phyloP scores from a whole-genome alignment of 2,888 invertebrate species.

The Pollenia labialis region DNA sequence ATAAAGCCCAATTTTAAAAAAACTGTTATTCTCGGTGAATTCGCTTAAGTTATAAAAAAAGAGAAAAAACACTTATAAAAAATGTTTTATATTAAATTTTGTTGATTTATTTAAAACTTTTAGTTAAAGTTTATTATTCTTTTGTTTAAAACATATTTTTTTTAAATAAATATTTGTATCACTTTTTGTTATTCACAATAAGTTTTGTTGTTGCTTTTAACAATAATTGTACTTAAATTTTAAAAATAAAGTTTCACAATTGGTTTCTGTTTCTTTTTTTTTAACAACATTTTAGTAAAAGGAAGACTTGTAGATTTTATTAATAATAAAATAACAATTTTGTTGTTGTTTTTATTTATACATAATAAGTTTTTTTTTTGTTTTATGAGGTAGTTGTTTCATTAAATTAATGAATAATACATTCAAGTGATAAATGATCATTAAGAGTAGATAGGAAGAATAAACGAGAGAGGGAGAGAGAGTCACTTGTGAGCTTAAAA shows the following conservation, averaged over 20 bases:
- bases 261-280: constrained; percentile 58
- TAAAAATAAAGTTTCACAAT: constrained; percentile 56
- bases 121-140: constrained; percentile 4
- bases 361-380: constrained; percentile 58
- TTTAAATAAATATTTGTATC: constrained; percentile 47
- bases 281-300: constrained; percentile 26
- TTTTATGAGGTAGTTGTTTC: constrained; percentile 70
- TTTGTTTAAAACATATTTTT: constrained; percentile 36
- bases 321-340: constrained; percentile 73
- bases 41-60: no score
- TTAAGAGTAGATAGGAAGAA: constrained; percentile 8
- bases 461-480: background rate
- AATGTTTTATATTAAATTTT: constrained; percentile 11
- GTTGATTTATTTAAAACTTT: constrained; percentile 27
- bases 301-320: constrained; percentile 81
- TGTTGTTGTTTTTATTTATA: constrained; percentile 19
- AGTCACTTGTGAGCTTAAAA: constrained; percentile 2
- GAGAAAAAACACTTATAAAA: background rate
- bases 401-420: constrained; percentile 47
- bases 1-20: no score
- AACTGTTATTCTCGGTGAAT: no score
- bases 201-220: constrained; percentile 46
- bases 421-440: constrained; percentile 29
- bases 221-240: constrained; percentile 49
- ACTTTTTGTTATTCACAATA: constrained; percentile 69